Conservation (phyloP, 2,888 invertebrate genomes). For the Acronicta psi region DNA sequence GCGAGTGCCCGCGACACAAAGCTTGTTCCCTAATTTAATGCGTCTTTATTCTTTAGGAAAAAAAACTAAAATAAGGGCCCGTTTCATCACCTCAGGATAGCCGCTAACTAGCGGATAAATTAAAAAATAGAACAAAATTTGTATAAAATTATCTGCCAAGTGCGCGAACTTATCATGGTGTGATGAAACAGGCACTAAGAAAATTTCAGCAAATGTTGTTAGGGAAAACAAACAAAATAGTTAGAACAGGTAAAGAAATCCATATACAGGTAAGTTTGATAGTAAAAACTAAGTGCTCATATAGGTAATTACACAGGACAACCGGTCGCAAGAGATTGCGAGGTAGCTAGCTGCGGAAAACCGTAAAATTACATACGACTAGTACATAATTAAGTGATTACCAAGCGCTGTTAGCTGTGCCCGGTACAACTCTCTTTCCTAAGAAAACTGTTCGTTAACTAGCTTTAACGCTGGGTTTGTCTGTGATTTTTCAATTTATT, state of each 20-base stretch:
- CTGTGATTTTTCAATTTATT: neutral
- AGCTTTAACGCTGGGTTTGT: conserved; percentile 4
- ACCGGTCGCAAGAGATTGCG: conserved; percentile 11
- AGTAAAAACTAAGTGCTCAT: conserved; percentile 31
- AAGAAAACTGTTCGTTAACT: conserved; percentile 24
- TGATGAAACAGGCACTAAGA: too few species aligned
- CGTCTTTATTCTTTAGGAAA: too few species aligned
- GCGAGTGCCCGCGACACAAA: too few species aligned
- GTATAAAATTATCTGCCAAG: too few species aligned
- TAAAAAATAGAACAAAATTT: too few species aligned
- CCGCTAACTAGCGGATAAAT: too few species aligned
- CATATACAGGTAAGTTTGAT: conserved; percentile 17
- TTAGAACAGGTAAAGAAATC: conserved; percentile 11
- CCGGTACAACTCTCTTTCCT: conserved; percentile 41
- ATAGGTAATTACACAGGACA: conserved; percentile 8
- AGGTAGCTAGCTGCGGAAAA: conserved; percentile 35
- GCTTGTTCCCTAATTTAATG: too few species aligned
- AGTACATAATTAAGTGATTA: conserved; percentile 47
- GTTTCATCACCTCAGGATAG: too few species aligned
- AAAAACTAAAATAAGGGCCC: too few species aligned
- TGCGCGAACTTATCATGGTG: too few species aligned
- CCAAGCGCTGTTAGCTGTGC: conserved; percentile 1
- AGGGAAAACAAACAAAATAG: too few species aligned
- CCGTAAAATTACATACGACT: conserved; percentile 46
- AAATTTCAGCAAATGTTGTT: too few species aligned